Conservation (phyloP, 2,888 invertebrate genomes). For the Philereme vetulata region DNA sequence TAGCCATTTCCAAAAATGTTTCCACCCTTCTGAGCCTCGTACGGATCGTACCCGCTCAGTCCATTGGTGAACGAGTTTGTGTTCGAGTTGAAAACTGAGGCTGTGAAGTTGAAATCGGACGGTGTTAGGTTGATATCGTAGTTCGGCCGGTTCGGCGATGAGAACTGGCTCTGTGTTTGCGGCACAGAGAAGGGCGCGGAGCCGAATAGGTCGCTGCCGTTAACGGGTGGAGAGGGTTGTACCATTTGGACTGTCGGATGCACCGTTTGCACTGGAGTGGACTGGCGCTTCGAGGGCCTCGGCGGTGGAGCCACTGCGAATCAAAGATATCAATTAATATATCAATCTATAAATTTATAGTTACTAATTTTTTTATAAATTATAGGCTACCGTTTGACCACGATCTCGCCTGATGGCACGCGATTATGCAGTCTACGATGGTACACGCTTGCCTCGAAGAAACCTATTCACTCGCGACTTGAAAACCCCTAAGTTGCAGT, state of each 20-base stretch:
- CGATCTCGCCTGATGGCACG: too few species aligned
- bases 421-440: too few species aligned
- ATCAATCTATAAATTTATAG: too few species aligned
- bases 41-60: slow-evolving; percentile 87
- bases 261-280: slow-evolving; percentile 55
- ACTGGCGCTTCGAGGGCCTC: slow-evolving; percentile 86
- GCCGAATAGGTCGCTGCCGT: slow-evolving; percentile 90
- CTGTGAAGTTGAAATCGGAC: slow-evolving; percentile 70
- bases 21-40: slow-evolving; percentile 89
- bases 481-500: too few species aligned
- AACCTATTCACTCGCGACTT: too few species aligned
- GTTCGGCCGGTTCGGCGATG: slow-evolving; percentile 65
- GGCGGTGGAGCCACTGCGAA: slow-evolving; percentile 91
- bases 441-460: too few species aligned
- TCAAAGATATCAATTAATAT: too few species aligned
- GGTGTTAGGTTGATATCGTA: slow-evolving; percentile 62
- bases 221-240: slow-evolving; percentile 50
- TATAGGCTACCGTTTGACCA: too few species aligned
- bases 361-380: too few species aligned
- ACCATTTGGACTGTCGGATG: slow-evolving; percentile 29
- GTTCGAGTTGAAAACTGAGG: slow-evolving; percentile 72
- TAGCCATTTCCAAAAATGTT: slow-evolving; percentile 73
- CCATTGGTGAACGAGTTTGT: slow-evolving; percentile 70
- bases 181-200: slow-evolving; percentile 87
- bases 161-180: slow-evolving; percentile 42